Percentiles rank a stretch among this genome's conserved stretches.
These are phyloP conservation scores for Chalcis sispes DNA, from an alignment of 2,888 invertebrate species.

Conservation along the genomic window DNA sequence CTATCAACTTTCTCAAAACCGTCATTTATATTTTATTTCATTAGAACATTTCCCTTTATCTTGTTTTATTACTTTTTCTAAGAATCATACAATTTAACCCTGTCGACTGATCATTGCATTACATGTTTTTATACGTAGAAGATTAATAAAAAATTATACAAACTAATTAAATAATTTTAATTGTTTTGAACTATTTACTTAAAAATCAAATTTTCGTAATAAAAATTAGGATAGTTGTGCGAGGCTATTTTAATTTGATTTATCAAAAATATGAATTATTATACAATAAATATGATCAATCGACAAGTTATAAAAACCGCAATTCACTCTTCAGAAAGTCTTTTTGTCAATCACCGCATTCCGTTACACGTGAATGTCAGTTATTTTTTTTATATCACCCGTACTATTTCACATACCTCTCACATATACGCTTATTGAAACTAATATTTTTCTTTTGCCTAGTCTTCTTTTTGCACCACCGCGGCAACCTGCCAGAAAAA, in stretches of 20 bases:
- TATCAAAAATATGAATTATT: slow-evolving; percentile 49
- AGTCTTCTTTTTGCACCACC: slow-evolving; percentile 29
- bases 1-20: slow-evolving; percentile 32
- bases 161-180: slow-evolving; percentile 1
- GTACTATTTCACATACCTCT: slow-evolving; percentile 10
- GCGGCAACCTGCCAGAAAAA: slow-evolving; percentile 35
- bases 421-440: slow-evolving; percentile 30
- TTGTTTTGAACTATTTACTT: slow-evolving; percentile 8
- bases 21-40: slow-evolving; percentile 46
- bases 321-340: slow-evolving; percentile 39
- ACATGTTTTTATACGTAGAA: slow-evolving; percentile 25
- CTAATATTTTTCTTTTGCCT: slow-evolving; percentile 43
- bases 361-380: slow-evolving; percentile 46
- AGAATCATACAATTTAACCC: slow-evolving; percentile 31
- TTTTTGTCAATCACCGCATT: slow-evolving; percentile 37
- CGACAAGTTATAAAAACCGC: slow-evolving; percentile 44
- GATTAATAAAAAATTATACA: slow-evolving; percentile 23
- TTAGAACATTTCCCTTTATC: slow-evolving; percentile 29
- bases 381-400: slow-evolving; percentile 40
- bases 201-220: slow-evolving; percentile 20
- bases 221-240: slow-evolving; percentile 34
- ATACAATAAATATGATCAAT: slow-evolving; percentile 40
- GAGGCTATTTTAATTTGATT: slow-evolving; percentile 35
- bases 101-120: slow-evolving; percentile 45
- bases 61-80: slow-evolving; percentile 23